Conservation (phyloP, 1,140 invertebrate genomes). For the Zelostemma sp. region DNA sequence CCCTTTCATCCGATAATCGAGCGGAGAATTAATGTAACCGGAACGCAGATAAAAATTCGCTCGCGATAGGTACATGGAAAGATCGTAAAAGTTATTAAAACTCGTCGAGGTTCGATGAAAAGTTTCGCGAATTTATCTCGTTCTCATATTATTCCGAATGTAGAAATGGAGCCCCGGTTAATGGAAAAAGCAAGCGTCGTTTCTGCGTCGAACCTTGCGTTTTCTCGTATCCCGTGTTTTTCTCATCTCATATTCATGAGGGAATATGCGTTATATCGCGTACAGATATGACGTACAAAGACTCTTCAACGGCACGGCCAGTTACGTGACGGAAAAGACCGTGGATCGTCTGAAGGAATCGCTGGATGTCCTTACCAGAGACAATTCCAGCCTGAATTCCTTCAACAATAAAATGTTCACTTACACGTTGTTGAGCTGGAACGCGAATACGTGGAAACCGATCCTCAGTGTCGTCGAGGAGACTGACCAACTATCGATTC, state of each 20-base stretch:
- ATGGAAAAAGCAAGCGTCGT: no score
- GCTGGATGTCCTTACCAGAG: constrained; percentile 55
- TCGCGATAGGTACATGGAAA: background rate
- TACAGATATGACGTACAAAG: constrained; percentile 59
- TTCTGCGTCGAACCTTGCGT: no score
- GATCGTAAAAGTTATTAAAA: background rate
- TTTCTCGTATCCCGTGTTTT: background rate
- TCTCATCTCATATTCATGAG: background rate
- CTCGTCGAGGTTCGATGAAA: background rate
- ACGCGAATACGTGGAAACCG: constrained; percentile 53
- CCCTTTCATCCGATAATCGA: constrained; percentile 11
- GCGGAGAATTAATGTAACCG: constrained; percentile 15
- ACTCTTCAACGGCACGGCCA: constrained; percentile 58
- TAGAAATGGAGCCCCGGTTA: no score
- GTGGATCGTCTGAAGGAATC: constrained; percentile 62
- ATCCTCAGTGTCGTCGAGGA: constrained; percentile 58
- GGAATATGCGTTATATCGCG: background rate
- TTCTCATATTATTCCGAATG: no score
- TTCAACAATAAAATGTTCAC: constrained; percentile 67
- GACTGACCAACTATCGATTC: constrained; percentile 48
- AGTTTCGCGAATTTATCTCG: no score
- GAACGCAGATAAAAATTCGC: background rate
- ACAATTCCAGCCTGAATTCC: constrained; percentile 60
- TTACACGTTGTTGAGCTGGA: constrained; percentile 58
- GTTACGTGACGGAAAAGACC: constrained; percentile 50